Evolutionary conservation across 2,113 vertebrate genomes (phyloP).

Genomic region (Callorhinus ursinus): DNA sequence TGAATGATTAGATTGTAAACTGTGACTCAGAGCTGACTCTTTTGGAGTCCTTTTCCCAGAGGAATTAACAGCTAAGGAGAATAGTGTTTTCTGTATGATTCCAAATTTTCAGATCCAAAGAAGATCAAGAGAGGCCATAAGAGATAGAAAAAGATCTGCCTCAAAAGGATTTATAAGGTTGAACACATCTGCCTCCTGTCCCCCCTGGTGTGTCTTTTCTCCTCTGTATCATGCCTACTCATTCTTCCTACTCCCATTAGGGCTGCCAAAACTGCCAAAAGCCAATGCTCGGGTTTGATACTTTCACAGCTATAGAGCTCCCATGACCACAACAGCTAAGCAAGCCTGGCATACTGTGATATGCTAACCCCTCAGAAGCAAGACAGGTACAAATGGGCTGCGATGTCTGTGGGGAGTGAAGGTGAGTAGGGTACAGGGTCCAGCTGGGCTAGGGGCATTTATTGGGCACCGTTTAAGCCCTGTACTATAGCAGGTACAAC

Average conservation of each 20-base stretch:
- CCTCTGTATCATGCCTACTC: neutral
- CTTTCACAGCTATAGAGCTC: neutral
- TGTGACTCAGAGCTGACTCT: neutral
- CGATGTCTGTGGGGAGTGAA: neutral
- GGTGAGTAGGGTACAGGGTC: neutral
- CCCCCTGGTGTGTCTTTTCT: too few relatives aligned
- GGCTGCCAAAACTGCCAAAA: too few relatives aligned
- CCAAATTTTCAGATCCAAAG: neutral
- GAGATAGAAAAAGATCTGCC: too few relatives aligned
- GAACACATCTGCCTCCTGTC: neutral
- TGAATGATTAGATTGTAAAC: neutral
- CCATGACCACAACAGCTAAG: too few relatives aligned
- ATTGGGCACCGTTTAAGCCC: too few relatives aligned
- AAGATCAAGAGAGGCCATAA: neutral
- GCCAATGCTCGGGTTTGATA: fast-evolving
- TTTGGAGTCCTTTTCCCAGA: neutral
- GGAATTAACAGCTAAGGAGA: neutral
- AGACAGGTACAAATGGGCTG: neutral
- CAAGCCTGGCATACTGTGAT: fast-evolving
- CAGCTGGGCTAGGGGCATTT: fast-evolving
- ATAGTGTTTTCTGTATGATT: neutral
- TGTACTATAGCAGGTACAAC: too few relatives aligned
- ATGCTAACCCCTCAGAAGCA: too few relatives aligned
- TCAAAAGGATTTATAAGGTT: neutral
- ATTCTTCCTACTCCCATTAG: neutral